phyloP scores from a whole-genome alignment of 2,797 vertebrate genomes.

The Gastrophryne carolinensis region DNA sequence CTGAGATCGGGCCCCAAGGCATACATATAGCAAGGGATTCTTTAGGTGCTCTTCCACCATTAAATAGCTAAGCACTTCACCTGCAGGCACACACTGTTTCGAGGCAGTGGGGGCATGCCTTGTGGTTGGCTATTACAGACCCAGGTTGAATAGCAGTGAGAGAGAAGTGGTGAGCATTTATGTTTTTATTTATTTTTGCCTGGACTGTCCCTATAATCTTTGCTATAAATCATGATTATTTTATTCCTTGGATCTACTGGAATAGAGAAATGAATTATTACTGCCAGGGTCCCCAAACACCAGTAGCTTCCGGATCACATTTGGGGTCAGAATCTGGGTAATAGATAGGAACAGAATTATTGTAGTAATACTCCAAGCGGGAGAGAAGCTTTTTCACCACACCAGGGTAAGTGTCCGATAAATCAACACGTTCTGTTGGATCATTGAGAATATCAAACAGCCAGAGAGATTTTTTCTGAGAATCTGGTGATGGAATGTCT shows the following conservation, averaged over 20 bases:
- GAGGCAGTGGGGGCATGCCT: no score
- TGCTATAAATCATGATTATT: neutral
- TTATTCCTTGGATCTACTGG: no score
- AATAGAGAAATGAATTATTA: slow-evolving; percentile 62
- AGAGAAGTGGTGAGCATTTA: no score
- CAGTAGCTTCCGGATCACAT: slow-evolving; percentile 80
- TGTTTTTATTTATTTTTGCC: no score
- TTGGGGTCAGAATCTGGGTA: slow-evolving; percentile 81
- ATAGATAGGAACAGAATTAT: slow-evolving; percentile 72
- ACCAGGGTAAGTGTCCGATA: slow-evolving; percentile 77
- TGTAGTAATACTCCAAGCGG: slow-evolving; percentile 75
- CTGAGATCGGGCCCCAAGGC: no score
- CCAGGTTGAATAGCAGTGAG: no score
- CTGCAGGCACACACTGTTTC: no score
- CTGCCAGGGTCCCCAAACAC: slow-evolving; percentile 91
- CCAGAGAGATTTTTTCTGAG: slow-evolving; percentile 76
- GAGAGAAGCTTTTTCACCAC: slow-evolving; percentile 79
- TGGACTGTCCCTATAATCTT: no score
- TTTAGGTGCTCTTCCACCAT: no score
- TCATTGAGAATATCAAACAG: slow-evolving; percentile 84
- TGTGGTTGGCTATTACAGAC: no score
- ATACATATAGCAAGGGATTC: no score
- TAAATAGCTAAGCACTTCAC: no score
- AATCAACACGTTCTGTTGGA: slow-evolving; percentile 83
- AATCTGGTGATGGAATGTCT: slow-evolving; percentile 39